Percentiles rank a stretch among this genome's conserved stretches.
phyloP scores from a whole-genome alignment of 2,888 invertebrate genomes.

The Agrilus biguttatus region DNA sequence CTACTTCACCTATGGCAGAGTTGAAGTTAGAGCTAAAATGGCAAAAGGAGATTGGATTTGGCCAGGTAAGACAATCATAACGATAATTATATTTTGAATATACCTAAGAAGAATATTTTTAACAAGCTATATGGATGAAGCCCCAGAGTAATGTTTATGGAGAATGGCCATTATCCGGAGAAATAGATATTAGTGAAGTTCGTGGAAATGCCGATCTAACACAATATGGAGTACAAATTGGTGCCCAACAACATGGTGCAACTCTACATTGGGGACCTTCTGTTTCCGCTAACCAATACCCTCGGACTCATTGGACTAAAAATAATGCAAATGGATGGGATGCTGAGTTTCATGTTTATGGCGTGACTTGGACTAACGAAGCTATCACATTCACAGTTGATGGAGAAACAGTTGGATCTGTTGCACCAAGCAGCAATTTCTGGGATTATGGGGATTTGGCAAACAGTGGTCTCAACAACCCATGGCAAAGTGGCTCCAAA shows the following conservation, averaged over 20 bases:
- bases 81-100: background rate
- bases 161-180: conserved; percentile 55
- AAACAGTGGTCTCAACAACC: conserved; percentile 35
- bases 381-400: conserved; percentile 38
- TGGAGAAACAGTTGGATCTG: conserved; percentile 35
- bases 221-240: conserved; percentile 37
- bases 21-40: conserved; percentile 51
- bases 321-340: conserved; percentile 32
- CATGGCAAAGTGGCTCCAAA: conserved; percentile 39
- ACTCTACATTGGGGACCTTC: conserved; percentile 56
- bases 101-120: background rate
- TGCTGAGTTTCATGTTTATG: conserved; percentile 47
- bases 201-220: conserved; percentile 41
- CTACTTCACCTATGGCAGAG: conserved; percentile 47
- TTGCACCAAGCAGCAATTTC: conserved; percentile 42
- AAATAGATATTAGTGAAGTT: conserved; percentile 55
- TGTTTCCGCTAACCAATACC: conserved; percentile 37
- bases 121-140: conserved; percentile 54
- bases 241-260: conserved; percentile 40
- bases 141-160: conserved; percentile 50
- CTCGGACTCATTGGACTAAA: conserved; percentile 34
- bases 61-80: conserved; percentile 33
- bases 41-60: conserved; percentile 62
- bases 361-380: conserved; percentile 49
- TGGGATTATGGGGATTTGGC: conserved; percentile 48